A percentile compares a stretch with the other conserved stretches of the same genome.
Evolutionary conservation across 1,140 invertebrate genomes (phyloP).

Genomic region (Ceratitis capitata): DNA sequence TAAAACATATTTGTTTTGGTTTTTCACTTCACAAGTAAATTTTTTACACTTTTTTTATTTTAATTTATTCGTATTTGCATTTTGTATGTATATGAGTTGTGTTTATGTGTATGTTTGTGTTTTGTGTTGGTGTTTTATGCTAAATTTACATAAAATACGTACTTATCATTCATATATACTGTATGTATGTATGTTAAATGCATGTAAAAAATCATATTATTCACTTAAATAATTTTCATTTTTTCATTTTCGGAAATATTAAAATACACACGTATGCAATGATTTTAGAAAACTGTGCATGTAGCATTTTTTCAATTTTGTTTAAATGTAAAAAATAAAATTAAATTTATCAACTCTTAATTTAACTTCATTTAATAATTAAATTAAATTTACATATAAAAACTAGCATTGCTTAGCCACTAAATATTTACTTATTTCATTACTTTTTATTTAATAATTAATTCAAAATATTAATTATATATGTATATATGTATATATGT

Average conservation of each 20-base stretch:
- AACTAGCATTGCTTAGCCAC: constrained; percentile 37
- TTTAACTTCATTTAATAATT: neutral
- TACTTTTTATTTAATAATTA: neutral
- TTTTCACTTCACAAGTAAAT: constrained; percentile 17
- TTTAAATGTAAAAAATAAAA: constrained; percentile 15
- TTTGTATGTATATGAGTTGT: constrained; percentile 30
- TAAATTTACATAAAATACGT: constrained; percentile 37
- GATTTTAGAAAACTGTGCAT: neutral
- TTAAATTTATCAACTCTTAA: constrained; percentile 10
- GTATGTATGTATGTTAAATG: neutral
- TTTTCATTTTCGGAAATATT: neutral
- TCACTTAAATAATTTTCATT: too few relatives aligned
- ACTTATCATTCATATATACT: neutral
- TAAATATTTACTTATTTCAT: constrained; percentile 17
- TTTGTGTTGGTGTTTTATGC: constrained; percentile 31
- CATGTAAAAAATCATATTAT: too few relatives aligned
- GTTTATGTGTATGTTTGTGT: constrained; percentile 26
- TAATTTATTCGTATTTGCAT: constrained; percentile 21
- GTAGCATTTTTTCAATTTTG: neutral
- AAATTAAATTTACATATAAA: constrained; percentile 38
- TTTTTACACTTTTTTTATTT: constrained; percentile 26
- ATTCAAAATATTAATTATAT: neutral
- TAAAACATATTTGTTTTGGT: neutral
- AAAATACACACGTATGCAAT: too few relatives aligned
- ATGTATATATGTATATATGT: neutral